Base-by-base conservation (phyloP, 2,113 vertebrate species). In the Pteronura brasiliensis region DNA sequence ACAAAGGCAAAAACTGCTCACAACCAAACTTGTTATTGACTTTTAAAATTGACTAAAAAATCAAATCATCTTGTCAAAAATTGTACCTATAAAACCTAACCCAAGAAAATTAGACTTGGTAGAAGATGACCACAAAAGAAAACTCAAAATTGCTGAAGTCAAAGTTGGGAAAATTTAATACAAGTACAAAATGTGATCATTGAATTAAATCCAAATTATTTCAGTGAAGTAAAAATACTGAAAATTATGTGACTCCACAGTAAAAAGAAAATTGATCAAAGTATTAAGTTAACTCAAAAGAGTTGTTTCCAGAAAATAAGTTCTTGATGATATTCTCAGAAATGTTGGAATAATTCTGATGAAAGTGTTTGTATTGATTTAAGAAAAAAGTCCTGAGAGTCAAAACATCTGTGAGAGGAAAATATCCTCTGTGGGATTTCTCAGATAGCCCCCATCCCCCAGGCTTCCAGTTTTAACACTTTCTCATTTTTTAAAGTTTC, bases 151-250 rank as follows among this genome's bases (percentile, higher is more conserved):
- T 88, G 7, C 63, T 39, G 7, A 72, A 88, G 29, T 12, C 80
- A 57, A 93, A 55, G 27, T 21, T 93, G 55, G 57, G n/a, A 27
- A 77, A 61, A 47, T 88, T 93, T 74, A 88, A 57, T 59, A 44
- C 59, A 10, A 6, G 44, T 18, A 88, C 17, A 95, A 96, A 93
- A 91, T 90, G 29, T 63, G 42, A 67, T 77, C 20, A 85, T 9
- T 88, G 3, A 90, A 81, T 96, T 93, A 77, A 95, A 95, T 93
- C 36, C 67, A 87, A 93, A 88, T 81, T 96, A 94, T 49, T 95
- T 81, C n/a, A 63, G 34, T 74, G 88, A 77, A 90, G 84, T 93
- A 80, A 97, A 96, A 96, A 82, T 87, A 89, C 18, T 63, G 18
- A 65, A 94, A 97, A 93, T 67, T 87, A 83, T 74, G 82, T 90